A percentile compares a stretch with the other conserved stretches of the same genome.
Conservation (phyloP, 2,113 vertebrate species). For the Tinamus guttatus region DNA sequence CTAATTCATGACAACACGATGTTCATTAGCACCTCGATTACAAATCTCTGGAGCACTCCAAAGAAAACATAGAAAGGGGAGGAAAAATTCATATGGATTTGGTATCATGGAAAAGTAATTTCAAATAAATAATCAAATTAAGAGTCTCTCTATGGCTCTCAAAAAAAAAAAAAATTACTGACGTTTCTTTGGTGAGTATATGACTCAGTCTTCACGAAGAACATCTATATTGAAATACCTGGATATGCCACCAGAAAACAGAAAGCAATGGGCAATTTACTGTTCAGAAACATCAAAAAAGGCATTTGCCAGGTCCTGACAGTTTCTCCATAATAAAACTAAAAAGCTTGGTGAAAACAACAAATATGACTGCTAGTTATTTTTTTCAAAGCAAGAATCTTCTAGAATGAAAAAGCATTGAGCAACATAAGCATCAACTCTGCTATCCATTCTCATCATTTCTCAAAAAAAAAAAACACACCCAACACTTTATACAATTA, state of each 20-base stretch:
- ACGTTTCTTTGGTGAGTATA: not conserved
- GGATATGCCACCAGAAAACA: not conserved
- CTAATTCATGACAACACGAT: not conserved
- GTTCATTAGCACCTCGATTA: not conserved
- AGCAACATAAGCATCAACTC: not conserved
- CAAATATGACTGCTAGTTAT: not conserved
- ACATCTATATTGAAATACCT: not conserved
- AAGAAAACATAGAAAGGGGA: not conserved
- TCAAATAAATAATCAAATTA: not conserved
- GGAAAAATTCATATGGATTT: not conserved
- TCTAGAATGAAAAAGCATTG: not conserved
- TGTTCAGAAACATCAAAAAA: not conserved
- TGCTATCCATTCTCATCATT: not conserved
- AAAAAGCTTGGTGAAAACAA: not conserved
- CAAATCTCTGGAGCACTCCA: not conserved
- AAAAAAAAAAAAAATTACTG: not conserved
- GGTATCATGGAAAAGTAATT: not conserved
- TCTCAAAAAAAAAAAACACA: not conserved
- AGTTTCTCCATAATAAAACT: not conserved
- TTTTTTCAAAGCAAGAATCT: not conserved
- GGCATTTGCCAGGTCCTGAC: not conserved
- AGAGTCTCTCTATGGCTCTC: not conserved
- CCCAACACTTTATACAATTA: not conserved
- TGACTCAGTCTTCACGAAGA: conserved; percentile 16
- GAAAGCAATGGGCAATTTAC: not conserved